Conservation (phyloP, 2,113 vertebrate genomes). For the Gavia stellata region DNA sequence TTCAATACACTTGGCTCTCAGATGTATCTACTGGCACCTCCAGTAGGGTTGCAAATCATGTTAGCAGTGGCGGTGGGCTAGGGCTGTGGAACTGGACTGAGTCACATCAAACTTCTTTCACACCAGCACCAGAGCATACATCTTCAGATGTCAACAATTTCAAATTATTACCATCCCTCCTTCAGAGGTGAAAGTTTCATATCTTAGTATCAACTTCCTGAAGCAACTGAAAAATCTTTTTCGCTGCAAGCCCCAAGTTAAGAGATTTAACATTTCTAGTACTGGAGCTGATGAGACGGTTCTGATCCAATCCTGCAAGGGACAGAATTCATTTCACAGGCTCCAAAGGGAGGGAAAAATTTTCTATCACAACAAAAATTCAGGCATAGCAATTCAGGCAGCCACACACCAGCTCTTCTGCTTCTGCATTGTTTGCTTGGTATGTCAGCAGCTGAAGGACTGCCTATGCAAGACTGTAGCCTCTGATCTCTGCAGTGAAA, state of each 20-base stretch:
- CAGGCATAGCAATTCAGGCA: background rate
- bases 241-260: background rate
- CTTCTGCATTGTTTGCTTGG: constrained; percentile 28
- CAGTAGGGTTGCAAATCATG: background rate
- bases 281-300: background rate
- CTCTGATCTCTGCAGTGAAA: constrained; percentile 51
- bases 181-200: background rate
- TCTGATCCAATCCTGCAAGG: background rate
- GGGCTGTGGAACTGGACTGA: background rate
- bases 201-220: background rate
- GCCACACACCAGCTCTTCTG: background rate
- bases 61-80: background rate
- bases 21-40: background rate
- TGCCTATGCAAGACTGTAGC: constrained; percentile 26
- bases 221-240: background rate
- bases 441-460: constrained; percentile 4
- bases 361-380: background rate
- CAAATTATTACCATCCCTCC: background rate
- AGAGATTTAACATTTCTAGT: background rate
- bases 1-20: background rate
- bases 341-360: background rate
- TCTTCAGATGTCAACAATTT: background rate
- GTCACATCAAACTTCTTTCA: background rate
- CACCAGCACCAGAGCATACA: background rate
- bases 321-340: background rate